These are phyloP conservation scores for Hydraecia micacea DNA, from an alignment of 2,888 invertebrate species.

Conservation along the genomic window DNA sequence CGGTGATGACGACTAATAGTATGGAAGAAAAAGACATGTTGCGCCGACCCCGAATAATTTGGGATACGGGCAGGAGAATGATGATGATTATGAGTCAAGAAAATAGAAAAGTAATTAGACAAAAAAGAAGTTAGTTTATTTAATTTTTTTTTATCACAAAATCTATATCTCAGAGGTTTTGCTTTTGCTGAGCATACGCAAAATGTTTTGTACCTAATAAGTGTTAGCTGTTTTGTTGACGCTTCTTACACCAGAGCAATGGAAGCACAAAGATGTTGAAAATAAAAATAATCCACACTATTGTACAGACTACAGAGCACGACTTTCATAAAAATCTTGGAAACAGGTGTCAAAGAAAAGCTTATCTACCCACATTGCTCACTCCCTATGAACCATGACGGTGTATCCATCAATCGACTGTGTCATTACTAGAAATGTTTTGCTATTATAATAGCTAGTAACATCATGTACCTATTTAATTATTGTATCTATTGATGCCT, in stretches of 20 bases:
- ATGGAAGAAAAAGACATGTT: background rate
- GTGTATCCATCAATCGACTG: background rate
- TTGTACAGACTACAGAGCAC: background rate
- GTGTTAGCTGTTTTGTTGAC: background rate
- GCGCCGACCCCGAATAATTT: background rate
- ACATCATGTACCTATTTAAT: background rate
- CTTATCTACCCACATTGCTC: background rate
- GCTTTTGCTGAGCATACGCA: background rate
- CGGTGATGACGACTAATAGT: background rate
- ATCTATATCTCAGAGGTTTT: background rate
- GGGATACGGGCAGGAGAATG: background rate
- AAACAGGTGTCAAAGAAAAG: conserved; percentile 13
- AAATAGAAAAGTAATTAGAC: too few species aligned
- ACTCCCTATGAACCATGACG: background rate
- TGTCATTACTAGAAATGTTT: conserved; percentile 18
- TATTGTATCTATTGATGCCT: background rate
- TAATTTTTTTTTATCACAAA: background rate
- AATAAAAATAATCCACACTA: conserved; percentile 8
- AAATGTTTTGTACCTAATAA: background rate
- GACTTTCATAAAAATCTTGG: conserved; percentile 1
- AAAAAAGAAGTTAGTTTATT: too few species aligned
- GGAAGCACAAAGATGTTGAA: background rate
- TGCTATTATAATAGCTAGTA: background rate
- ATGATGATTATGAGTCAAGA: background rate
- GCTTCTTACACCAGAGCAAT: background rate